These are phyloP conservation scores for Polyergus mexicanus DNA, from an alignment of 1,140 invertebrate genomes.

Conservation along the genomic window DNA sequence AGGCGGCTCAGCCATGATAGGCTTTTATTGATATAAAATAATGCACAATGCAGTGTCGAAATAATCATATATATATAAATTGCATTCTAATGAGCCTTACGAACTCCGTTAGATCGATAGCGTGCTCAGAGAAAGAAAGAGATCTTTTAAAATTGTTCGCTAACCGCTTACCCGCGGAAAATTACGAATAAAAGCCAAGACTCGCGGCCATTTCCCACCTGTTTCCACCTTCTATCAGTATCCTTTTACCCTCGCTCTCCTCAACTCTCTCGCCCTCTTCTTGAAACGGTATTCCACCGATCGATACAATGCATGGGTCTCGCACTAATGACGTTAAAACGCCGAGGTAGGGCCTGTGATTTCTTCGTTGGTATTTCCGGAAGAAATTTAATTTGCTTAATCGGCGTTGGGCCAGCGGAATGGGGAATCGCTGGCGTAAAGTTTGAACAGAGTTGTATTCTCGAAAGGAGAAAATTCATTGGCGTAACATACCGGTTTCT, in stretches of 20 bases:
- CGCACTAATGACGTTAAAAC: slow-evolving; percentile 76
- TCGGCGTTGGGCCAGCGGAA: slow-evolving; percentile 66
- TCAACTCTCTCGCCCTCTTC: slow-evolving; percentile 6
- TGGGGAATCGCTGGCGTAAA: slow-evolving; percentile 60
- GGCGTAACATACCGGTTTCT: slow-evolving; percentile 68
- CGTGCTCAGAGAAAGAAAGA: not conserved
- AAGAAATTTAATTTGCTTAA: slow-evolving; percentile 81
- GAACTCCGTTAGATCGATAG: slow-evolving; percentile 23
- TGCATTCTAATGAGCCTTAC: slow-evolving; percentile 30
- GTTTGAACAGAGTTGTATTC: slow-evolving; percentile 70
- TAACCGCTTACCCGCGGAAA: slow-evolving; percentile 27
- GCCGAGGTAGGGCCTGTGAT: slow-evolving; percentile 69
- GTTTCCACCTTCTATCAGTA: slow-evolving; percentile 21
- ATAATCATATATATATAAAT: slow-evolving; percentile 3
- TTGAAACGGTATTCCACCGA: slow-evolving; percentile 45
- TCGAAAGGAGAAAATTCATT: slow-evolving; percentile 72
- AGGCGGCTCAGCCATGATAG: no score
- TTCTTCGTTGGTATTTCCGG: slow-evolving; percentile 76
- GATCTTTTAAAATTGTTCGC: not conserved
- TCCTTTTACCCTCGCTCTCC: not conserved
- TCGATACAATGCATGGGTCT: slow-evolving; percentile 65
- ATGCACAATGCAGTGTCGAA: no score
- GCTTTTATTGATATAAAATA: no score
- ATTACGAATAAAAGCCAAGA: slow-evolving; percentile 63
- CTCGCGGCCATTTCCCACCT: slow-evolving; percentile 49